A percentile compares a stretch with the other conserved stretches of the same genome.
Evolutionary conservation across 2,113 vertebrate genomes (phyloP).

Genomic region (Malurus melanocephalus): DNA sequence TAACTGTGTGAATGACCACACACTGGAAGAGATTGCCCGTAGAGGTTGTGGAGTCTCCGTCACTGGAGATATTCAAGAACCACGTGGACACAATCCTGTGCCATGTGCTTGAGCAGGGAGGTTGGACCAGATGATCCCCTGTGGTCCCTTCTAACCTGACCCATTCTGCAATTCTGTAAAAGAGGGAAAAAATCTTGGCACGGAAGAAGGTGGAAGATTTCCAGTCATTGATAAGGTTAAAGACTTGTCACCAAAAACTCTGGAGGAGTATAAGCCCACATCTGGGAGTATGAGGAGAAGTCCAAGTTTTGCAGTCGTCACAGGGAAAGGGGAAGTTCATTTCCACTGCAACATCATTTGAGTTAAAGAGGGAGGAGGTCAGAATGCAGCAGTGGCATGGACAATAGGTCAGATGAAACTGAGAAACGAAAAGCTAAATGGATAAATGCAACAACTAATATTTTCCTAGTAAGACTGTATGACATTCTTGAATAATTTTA

Average conservation of each 20-base stretch:
- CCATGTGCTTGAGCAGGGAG: neutral
- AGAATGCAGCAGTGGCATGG: neutral
- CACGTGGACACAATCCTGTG: neutral
- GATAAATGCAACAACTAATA: neutral
- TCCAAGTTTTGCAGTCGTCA: neutral
- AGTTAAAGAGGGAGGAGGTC: neutral
- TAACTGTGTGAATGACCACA: rapidly evolving
- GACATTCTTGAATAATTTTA: neutral
- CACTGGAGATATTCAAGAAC: neutral
- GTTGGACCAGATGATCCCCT: neutral
- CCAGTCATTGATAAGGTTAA: neutral
- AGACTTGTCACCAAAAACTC: neutral
- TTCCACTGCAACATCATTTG: neutral
- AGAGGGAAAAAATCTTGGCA: rapidly evolving
- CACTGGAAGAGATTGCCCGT: neutral
- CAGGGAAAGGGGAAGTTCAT: neutral
- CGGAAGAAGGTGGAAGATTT: neutral
- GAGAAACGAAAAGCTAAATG: neutral
- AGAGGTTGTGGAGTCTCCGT: neutral
- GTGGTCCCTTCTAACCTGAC: neutral
- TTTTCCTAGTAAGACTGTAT: neutral
- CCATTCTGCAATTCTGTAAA: neutral
- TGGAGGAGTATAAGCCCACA: neutral
- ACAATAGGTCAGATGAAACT: neutral
- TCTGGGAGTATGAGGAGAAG: neutral